Percentiles rank a stretch among this genome's conserved stretches.
phyloP scores from a whole-genome alignment of 2,888 invertebrate species.

The Scaptomyza caliginosa region DNA sequence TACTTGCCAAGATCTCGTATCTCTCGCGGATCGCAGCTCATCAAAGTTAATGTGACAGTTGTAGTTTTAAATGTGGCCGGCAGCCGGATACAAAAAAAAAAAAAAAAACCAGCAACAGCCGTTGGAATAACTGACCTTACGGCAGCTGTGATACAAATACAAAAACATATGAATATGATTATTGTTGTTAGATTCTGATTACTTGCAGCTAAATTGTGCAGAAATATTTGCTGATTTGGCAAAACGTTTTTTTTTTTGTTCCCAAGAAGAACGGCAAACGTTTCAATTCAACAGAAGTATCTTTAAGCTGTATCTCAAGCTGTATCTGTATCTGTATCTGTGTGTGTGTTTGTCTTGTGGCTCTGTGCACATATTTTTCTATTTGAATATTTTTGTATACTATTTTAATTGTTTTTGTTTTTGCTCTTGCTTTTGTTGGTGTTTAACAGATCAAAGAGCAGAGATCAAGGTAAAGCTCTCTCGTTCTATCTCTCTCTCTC shows the following conservation, averaged over 20 bases:
- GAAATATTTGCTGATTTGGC: conserved; percentile 35
- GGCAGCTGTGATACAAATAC: conserved; percentile 18
- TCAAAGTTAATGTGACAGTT: conserved; percentile 77
- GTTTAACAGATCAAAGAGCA: conserved; percentile 20
- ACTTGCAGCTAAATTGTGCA: too few species aligned
- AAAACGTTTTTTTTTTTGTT: conserved; percentile 31
- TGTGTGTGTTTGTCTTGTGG: conserved; percentile 14
- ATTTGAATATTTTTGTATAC: conserved; percentile 23
- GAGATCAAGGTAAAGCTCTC: conserved; percentile 31
- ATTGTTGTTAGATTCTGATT: neutral
- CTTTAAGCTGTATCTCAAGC: conserved; percentile 21
- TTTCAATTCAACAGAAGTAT: conserved; percentile 44
- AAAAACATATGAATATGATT: too few species aligned
- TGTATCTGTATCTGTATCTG: conserved; percentile 10
- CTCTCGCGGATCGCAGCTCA: conserved; percentile 61
- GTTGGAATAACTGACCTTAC: conserved; percentile 40
- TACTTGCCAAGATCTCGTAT: conserved; percentile 18
- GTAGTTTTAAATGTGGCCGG: conserved; percentile 49
- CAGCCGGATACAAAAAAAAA: conserved; percentile 43
- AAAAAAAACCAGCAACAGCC: neutral
- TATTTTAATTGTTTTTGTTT: conserved; percentile 24
- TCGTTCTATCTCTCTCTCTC: neutral
- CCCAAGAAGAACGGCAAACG: conserved; percentile 48
- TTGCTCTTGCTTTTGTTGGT: neutral
- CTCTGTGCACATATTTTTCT: conserved; percentile 53